A percentile compares a stretch with the other conserved stretches of the same genome.
Evolutionary conservation across 2,113 vertebrate genomes (phyloP).

Genomic region (Hemibagrus wyckioides): DNA sequence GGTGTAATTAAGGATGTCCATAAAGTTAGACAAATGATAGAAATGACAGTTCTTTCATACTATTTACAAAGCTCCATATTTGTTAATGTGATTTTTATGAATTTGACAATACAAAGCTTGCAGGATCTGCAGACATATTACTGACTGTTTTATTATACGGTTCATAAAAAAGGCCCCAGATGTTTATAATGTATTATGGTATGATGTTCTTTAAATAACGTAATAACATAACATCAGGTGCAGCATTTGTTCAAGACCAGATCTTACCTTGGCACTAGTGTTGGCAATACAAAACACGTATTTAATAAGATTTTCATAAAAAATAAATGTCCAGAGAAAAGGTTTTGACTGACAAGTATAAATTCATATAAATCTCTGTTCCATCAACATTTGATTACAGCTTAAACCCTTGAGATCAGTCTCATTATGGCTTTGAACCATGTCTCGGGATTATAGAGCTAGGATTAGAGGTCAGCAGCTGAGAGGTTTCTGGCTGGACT

Average conservation of each 20-base stretch:
- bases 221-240: not conserved
- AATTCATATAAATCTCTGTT: constrained; percentile 1
- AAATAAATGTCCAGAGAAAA: not conserved
- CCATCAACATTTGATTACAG: constrained; percentile 1
- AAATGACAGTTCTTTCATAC: not conserved
- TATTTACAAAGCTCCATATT: constrained; percentile 8
- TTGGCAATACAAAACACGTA: constrained; percentile 16
- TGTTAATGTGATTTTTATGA: not conserved
- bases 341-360: not conserved
- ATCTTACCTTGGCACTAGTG: not conserved
- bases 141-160: not conserved
- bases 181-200: not conserved
- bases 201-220: not conserved
- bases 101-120: not conserved
- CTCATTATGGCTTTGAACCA: not conserved
- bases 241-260: not conserved
- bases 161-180: not conserved
- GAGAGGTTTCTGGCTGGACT: constrained; percentile 72
- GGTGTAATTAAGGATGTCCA: too few relatives aligned
- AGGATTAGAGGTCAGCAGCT: constrained; percentile 75
- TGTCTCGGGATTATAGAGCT: not conserved
- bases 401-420: not conserved
- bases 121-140: not conserved
- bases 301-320: constrained; percentile 17
- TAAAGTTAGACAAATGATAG: not conserved